Base-by-base conservation (phyloP, 2,888 invertebrate species). In the Strigamia transsilvanica region DNA sequence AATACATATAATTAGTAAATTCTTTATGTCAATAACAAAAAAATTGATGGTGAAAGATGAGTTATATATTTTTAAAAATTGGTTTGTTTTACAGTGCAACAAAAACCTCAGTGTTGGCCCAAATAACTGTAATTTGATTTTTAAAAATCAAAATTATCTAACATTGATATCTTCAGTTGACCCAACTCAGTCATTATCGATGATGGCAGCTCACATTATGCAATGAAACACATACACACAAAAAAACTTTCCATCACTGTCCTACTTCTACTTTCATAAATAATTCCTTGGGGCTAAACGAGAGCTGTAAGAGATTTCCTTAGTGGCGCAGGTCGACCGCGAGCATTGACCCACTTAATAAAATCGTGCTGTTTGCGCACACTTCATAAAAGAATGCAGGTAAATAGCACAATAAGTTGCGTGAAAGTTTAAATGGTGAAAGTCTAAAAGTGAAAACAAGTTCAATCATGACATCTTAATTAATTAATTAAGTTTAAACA, bases 1-100 rank as follows among this genome's bases (percentile, higher is more conserved):
- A 79, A 81, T 79, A 80, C 82, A 79, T 56, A 83, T 46, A 56
- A 56, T n/a, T 18, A 51, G 18, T 51, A n/a, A n/a, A 3, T 56
- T n/a, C n/a, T 18, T 56, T n/a, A 56, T 56, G 15, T 18, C n/a
- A 56, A n/a, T 56, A 27, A 27, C 18, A n/a, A 56, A 56, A 56
- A 46, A n/a, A 27, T 27, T 46, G 46, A 46, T 46, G 46, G 4
- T 0, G 4, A 12, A 9, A 46, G n/a, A n/a, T 46, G 46, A 46
- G 15, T 46, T 46, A 38, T 5, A 38, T 38, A 38, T 38, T 38
- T 34, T 38, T 6, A 38, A 38, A 38, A 38, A 38, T 38, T 38
- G 38, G 38, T 38, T 38, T 38, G 38, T 38, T 2, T 27, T 27
- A 3, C 27, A 27, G 27, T 3, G 27, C 2, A 27, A 27, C 27